These are phyloP conservation scores for Scophthalmus maximus DNA, from an alignment of 2,113 vertebrate genomes.

Conservation along the genomic window DNA sequence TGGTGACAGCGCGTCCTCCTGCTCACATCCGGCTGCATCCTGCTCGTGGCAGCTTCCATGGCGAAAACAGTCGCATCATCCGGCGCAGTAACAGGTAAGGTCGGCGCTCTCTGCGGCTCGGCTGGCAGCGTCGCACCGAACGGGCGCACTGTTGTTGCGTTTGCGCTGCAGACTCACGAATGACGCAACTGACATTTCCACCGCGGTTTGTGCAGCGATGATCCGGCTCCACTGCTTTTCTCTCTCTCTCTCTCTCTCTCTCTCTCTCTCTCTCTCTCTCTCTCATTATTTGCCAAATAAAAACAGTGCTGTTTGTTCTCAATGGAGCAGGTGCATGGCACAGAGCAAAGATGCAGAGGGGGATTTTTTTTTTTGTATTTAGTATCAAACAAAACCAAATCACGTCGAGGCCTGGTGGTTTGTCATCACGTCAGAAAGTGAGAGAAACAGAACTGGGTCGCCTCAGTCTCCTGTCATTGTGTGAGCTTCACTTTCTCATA, in stretches of 20 bases:
- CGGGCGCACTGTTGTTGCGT: slow-evolving; percentile 1
- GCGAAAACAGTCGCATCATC: slow-evolving; percentile 64
- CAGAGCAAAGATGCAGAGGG: too few species aligned
- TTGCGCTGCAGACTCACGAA: slow-evolving; percentile 34
- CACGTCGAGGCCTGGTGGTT: neutral
- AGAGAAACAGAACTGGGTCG: neutral
- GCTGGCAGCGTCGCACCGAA: neutral
- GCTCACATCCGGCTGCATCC: slow-evolving; percentile 2
- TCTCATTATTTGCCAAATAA: neutral
- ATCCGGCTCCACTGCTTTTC: slow-evolving; percentile 8
- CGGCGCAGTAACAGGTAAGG: slow-evolving; percentile 69
- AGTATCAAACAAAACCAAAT: neutral
- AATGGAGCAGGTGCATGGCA: neutral
- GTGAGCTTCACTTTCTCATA: neutral
- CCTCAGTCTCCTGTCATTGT: slow-evolving; percentile 1
- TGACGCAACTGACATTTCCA: slow-evolving; percentile 66
- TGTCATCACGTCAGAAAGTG: neutral
- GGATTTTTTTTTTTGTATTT: neutral
- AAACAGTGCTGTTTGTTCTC: neutral
- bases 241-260: too few species aligned
- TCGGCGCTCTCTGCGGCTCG: neutral
- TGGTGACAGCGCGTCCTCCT: slow-evolving; percentile 42
- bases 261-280: too few species aligned
- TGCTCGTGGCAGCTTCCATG: slow-evolving; percentile 61
- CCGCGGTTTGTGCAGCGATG: slow-evolving; percentile 31